Conservation (phyloP, 2,888 invertebrate genomes). For the Oscheius sp. region DNA sequence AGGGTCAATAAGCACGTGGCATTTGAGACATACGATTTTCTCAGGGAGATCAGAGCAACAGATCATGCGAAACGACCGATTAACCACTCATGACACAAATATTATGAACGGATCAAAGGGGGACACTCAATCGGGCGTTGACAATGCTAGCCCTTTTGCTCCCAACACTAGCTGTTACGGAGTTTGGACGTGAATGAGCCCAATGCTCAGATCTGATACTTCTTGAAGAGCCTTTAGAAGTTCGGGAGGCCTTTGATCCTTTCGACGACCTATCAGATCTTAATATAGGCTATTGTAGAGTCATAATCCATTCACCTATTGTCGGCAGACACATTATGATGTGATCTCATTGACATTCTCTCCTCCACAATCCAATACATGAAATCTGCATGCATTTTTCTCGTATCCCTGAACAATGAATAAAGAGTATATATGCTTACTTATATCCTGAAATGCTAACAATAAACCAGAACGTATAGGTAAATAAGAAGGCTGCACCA, state of each 20-base stretch:
- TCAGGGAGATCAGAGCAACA: conserved; percentile 7
- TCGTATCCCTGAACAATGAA: conserved; percentile 38
- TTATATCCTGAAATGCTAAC: conserved; percentile 45
- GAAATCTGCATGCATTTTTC: conserved; percentile 57
- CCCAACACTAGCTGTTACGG: conserved; percentile 38
- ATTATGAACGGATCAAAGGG: conserved; percentile 28
- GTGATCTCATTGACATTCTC: conserved; percentile 49
- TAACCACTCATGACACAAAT: no score
- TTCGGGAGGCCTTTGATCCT: conserved; percentile 46
- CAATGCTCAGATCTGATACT: conserved; percentile 43
- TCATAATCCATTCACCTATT: conserved; percentile 36
- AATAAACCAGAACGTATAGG: conserved; percentile 52
- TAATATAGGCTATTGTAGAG: no score
- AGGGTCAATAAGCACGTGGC: conserved; percentile 20
- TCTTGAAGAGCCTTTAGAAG: conserved; percentile 41
- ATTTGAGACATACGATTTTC: background rate
- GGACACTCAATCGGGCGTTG: conserved; percentile 49
- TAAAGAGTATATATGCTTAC: conserved; percentile 4
- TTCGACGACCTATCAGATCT: conserved; percentile 44
- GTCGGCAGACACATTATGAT: conserved; percentile 50
- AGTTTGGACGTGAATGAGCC: conserved; percentile 33
- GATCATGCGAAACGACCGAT: no score
- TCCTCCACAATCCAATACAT: conserved; percentile 65
- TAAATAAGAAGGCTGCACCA: conserved; percentile 51
- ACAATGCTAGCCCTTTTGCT: conserved; percentile 42